phyloP scores from a whole-genome alignment of 2,888 invertebrate genomes.

The Ectemnius cavifrons region DNA sequence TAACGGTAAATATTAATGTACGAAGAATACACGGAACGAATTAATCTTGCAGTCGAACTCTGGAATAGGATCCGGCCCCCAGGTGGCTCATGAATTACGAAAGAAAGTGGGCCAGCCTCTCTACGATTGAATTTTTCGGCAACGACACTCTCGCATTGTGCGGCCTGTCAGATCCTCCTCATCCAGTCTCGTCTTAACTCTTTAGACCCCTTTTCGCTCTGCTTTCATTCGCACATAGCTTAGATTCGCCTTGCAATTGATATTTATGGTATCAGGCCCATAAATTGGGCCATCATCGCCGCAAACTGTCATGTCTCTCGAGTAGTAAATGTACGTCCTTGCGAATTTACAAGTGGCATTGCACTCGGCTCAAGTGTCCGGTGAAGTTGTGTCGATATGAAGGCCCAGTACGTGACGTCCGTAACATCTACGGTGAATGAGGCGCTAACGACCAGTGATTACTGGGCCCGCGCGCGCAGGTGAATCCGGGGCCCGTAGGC shows the following conservation, averaged over 20 bases:
- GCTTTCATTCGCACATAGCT: no score
- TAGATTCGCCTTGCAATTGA: no score
- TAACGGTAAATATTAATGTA: conserved; percentile 49
- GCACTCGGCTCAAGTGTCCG: neutral
- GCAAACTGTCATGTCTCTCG: no score
- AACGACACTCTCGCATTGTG: conserved; percentile 9
- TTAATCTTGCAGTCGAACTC: conserved; percentile 38
- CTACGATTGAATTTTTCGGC: conserved; percentile 37
- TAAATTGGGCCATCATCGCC: no score
- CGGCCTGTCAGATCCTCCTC: neutral
- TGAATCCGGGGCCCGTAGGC: conserved; percentile 23
- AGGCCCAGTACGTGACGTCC: conserved; percentile 42
- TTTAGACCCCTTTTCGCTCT: no score
- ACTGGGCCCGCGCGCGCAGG: conserved; percentile 43
- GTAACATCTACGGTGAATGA: conserved; percentile 67
- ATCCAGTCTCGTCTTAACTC: no score
- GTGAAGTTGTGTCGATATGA: neutral
- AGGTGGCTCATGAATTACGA: conserved; percentile 45
- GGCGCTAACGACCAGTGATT: conserved; percentile 74
- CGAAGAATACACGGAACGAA: conserved; percentile 28
- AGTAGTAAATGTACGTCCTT: neutral
- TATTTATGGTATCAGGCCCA: no score
- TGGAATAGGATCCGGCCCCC: conserved; percentile 28
- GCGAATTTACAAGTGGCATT: neutral
- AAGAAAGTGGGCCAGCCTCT: conserved; percentile 30